Percentiles rank a stretch among this genome's conserved stretches.
phyloP scores from a whole-genome alignment of 2,113 vertebrate genomes.

The Oncorhynchus clarkii region DNA sequence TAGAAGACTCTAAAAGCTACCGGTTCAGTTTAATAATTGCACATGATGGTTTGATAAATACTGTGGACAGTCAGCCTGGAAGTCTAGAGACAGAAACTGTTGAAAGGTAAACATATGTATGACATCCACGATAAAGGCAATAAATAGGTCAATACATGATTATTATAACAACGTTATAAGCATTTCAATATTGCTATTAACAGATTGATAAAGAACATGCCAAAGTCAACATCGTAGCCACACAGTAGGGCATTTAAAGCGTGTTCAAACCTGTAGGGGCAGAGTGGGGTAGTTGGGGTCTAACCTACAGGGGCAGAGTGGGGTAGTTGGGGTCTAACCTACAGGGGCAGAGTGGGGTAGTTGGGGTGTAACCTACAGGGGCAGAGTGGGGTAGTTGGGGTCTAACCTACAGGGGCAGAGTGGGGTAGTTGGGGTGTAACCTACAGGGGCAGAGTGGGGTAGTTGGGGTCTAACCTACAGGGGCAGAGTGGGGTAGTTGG shows the following conservation, averaged over 20 bases:
- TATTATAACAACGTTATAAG: neutral
- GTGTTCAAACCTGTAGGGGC: neutral
- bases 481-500: too few species aligned
- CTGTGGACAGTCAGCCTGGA: neutral
- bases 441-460: too few species aligned
- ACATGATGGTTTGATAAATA: neutral
- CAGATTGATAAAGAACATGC: neutral
- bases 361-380: neutral
- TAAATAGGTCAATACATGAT: neutral
- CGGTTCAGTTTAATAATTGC: neutral
- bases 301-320: too few species aligned
- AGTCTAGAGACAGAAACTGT: neutral
- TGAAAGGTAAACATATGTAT: neutral
- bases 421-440: neutral
- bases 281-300: too few species aligned
- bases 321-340: too few species aligned
- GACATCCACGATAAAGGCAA: neutral
- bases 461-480: too few species aligned
- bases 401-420: too few species aligned
- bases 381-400: too few species aligned
- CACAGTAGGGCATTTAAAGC: neutral
- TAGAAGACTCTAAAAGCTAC: neutral
- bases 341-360: too few species aligned
- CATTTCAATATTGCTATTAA: neutral
- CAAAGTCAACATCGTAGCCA: neutral